Conservation (phyloP, 2,797 vertebrate species). For the Sebastiscus tertius region DNA sequence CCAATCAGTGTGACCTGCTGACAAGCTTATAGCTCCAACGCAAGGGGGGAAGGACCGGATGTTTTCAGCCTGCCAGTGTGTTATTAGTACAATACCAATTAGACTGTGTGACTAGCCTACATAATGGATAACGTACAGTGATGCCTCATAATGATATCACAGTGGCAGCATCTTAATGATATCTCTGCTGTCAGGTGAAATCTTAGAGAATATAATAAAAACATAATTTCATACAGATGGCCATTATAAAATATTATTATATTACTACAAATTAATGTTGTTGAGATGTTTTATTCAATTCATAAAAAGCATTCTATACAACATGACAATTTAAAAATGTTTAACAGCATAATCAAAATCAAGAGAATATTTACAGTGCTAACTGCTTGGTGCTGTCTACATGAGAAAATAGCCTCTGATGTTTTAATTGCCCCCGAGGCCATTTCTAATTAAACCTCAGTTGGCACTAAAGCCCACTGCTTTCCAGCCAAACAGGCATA, state of each 20-base stretch:
- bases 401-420: constrained; percentile 40
- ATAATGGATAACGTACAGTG: constrained; percentile 13
- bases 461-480: constrained; percentile 32
- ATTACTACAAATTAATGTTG: background rate
- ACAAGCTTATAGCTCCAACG: constrained; percentile 28
- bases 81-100: constrained; percentile 71
- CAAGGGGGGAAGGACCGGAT: constrained; percentile 17
- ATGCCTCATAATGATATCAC: constrained; percentile 20
- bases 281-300: background rate
- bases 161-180: constrained; percentile 17
- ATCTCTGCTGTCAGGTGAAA: constrained; percentile 30
- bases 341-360: constrained; percentile 7
- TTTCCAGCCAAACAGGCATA: constrained; percentile 41
- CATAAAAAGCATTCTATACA: background rate
- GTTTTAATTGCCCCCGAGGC: constrained; percentile 65
- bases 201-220: background rate
- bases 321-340: constrained; percentile 3
- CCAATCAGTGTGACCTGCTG: constrained; percentile 64
- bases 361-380: constrained; percentile 21
- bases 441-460: constrained; percentile 70
- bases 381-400: constrained; percentile 3
- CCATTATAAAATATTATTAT: background rate
- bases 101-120: constrained; percentile 36
- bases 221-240: background rate
- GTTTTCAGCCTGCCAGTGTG: constrained; percentile 28